A percentile compares a stretch with the other conserved stretches of the same genome.
These are phyloP conservation scores for Apodemia zela DNA, from an alignment of 2,888 invertebrate species.

Conservation along the genomic window DNA sequence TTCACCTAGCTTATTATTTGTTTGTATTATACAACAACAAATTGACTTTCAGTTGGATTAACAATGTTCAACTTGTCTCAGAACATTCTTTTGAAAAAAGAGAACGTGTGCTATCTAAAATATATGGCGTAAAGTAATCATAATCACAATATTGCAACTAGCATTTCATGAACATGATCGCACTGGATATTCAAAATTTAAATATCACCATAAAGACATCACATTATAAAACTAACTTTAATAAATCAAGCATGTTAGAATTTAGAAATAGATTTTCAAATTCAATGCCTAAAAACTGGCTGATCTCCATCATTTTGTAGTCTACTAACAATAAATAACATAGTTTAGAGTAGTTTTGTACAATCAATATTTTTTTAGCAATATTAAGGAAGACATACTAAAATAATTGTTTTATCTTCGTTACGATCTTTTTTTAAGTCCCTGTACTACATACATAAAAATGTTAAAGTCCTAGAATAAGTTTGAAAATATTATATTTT, in stretches of 20 bases:
- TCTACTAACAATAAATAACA: background rate
- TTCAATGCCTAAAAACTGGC: background rate
- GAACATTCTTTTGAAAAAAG: background rate
- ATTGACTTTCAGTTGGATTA: too few relatives aligned
- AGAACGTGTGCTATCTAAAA: background rate
- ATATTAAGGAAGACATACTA: too few relatives aligned
- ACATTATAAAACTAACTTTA: background rate
- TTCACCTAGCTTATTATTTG: too few relatives aligned
- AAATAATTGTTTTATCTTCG: too few relatives aligned
- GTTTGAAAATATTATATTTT: too few relatives aligned
- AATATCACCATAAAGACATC: background rate
- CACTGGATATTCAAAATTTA: background rate
- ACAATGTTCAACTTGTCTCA: too few relatives aligned
- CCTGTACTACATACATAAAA: too few relatives aligned
- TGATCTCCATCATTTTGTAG: background rate
- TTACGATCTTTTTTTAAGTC: too few relatives aligned
- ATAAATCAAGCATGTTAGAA: conserved; percentile 2
- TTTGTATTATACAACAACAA: too few relatives aligned
- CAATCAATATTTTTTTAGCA: background rate
- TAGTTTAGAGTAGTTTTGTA: background rate
- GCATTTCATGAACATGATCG: background rate
- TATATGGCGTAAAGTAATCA: background rate
- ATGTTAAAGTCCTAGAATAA: too few relatives aligned
- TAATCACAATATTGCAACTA: background rate
- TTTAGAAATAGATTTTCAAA: conserved; percentile 5